phyloP scores from a whole-genome alignment of 2,888 invertebrate species.

The Cancer borealis region DNA sequence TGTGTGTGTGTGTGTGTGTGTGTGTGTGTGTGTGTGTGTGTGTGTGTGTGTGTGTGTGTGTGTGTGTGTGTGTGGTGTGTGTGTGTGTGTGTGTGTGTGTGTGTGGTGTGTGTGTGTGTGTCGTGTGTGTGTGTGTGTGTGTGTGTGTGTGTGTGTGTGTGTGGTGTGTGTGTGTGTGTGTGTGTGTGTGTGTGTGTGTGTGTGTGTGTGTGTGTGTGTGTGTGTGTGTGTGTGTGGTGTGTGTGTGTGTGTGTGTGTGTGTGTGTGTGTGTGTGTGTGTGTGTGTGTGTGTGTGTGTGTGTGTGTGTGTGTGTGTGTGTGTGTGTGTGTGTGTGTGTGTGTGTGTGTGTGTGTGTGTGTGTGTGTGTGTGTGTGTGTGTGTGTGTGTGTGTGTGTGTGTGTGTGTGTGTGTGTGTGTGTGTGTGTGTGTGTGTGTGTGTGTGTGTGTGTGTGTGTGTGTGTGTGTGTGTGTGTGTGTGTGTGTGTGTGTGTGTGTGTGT shows the following conservation, averaged over 20 bases:
- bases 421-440: constrained; percentile 8
- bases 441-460: no score
- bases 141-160: not conserved
- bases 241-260: not conserved
- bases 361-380: not conserved
- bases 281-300: constrained; percentile 27
- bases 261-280: not conserved
- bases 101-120: constrained; percentile 20
- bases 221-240: constrained; percentile 1
- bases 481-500: constrained; percentile 28
- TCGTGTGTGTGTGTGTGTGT: constrained; percentile 1
- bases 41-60: no score
- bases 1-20: no score
- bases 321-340: constrained; percentile 1
- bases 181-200: constrained; percentile 18
- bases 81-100: constrained; percentile 21
- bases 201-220: constrained; percentile 20
- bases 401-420: constrained; percentile 12
- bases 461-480: not conserved
- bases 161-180: not conserved
- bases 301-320: constrained; percentile 20
- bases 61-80: not conserved
- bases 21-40: no score
- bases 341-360: not conserved
- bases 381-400: constrained; percentile 32